Percentiles rank a stretch among this genome's conserved stretches.
phyloP scores from a whole-genome alignment of 2,797 vertebrate genomes.

The Epinephelus awoara region DNA sequence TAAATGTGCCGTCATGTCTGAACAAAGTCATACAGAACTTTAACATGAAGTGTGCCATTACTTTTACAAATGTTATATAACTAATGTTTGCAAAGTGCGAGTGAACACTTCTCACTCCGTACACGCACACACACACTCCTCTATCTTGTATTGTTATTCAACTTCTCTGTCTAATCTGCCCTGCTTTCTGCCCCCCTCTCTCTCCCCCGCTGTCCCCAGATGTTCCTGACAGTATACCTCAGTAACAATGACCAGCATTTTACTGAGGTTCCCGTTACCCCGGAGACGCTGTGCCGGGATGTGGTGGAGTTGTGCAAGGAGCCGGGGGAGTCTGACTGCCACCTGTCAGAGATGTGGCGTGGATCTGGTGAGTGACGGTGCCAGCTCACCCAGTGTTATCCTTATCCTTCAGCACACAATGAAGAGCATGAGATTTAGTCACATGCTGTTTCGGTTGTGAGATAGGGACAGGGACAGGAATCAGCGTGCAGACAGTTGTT shows the following conservation, averaged over 20 bases:
- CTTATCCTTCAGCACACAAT: neutral
- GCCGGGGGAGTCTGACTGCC: constrained; percentile 93
- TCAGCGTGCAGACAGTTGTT: constrained; percentile 35
- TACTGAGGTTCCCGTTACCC: constrained; percentile 97
- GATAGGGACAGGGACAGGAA: constrained; percentile 24
- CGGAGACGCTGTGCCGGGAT: constrained; percentile 94
- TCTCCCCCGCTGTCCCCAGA: constrained; percentile 79
- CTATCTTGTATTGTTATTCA: constrained; percentile 23
- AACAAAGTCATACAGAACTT: neutral
- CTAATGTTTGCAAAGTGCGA: neutral
- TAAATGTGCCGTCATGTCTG: constrained; percentile 4
- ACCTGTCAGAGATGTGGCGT: constrained; percentile 95
- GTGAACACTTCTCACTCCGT: neutral
- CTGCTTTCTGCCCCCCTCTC: neutral
- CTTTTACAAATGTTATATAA: neutral
- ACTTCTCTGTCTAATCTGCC: constrained; percentile 25
- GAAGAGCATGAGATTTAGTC: neutral
- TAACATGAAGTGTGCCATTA: neutral
- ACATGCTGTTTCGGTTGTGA: constrained; percentile 39
- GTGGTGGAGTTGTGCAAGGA: constrained; percentile 98
- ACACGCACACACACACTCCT: neutral
- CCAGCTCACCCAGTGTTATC: neutral
- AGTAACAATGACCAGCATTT: constrained; percentile 99
- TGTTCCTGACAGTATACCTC: constrained; percentile 99
- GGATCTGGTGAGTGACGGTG: constrained; percentile 89